A percentile compares a stretch with the other conserved stretches of the same genome.
These are phyloP conservation scores for Microplitis deprimator DNA, from an alignment of 2,888 invertebrate genomes.

Conservation along the genomic window DNA sequence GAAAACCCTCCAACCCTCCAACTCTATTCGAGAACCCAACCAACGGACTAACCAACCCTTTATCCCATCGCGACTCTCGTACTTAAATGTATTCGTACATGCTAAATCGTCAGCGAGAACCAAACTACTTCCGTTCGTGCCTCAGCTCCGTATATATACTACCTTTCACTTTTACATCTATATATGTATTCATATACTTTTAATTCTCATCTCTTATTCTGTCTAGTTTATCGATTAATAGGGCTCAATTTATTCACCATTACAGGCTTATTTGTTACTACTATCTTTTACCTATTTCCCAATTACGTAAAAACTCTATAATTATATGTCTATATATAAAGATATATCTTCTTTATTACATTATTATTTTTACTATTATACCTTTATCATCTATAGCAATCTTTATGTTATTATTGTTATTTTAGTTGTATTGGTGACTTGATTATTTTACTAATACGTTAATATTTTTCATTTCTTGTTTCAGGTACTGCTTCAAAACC, in stretches of 20 bases:
- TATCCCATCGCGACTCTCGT: neutral
- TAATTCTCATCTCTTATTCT: neutral
- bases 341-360: no score
- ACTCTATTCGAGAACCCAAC: slow-evolving; percentile 3
- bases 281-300: no score
- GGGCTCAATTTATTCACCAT: neutral
- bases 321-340: no score
- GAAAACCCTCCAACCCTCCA: slow-evolving; percentile 14
- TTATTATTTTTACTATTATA: no score
- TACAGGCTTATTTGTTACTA: neutral
- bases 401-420: no score
- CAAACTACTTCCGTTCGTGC: slow-evolving; percentile 46
- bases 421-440: no score
- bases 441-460: no score
- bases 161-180: slow-evolving; percentile 7
- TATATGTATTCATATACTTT: neutral
- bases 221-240: slow-evolving; percentile 29
- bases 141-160: slow-evolving; percentile 33
- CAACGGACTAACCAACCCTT: slow-evolving; percentile 1
- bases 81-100: slow-evolving; percentile 37
- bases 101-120: slow-evolving; percentile 43
- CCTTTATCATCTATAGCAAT: no score
- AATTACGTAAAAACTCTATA: no score
- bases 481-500: slow-evolving; percentile 19
- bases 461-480: neutral